phyloP scores from a whole-genome alignment of 2,888 invertebrate genomes.

The Apamea sordens region DNA sequence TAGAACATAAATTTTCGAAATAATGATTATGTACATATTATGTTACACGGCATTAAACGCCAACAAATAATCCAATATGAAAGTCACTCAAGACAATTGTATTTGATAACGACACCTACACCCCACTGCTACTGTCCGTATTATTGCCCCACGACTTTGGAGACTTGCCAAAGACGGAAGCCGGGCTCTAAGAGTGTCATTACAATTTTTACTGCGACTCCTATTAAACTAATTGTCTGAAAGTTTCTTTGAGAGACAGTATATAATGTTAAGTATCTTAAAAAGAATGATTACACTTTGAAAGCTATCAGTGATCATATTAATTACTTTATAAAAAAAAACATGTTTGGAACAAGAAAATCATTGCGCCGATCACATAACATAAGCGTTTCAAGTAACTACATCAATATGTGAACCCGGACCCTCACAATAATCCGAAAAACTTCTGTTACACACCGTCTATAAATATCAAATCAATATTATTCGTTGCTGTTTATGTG shows the following conservation, averaged over 20 bases:
- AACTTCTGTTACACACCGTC: slow-evolving; percentile 1
- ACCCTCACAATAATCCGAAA: slow-evolving; percentile 5
- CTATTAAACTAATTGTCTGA: slow-evolving; percentile 70
- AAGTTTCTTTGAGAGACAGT: slow-evolving; percentile 53
- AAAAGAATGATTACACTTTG: background rate
- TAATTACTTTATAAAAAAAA: background rate
- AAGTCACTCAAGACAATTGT: slow-evolving; percentile 19
- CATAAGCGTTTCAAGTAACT: background rate
- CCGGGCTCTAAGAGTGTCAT: slow-evolving; percentile 55
- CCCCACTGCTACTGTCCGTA: background rate
- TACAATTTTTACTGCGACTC: slow-evolving; percentile 60
- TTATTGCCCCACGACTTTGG: slow-evolving; percentile 29
- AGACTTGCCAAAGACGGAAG: slow-evolving; percentile 32
- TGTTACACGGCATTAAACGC: background rate
- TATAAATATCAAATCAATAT: background rate
- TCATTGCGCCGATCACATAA: background rate
- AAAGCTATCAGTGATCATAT: background rate
- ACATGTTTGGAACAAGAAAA: background rate
- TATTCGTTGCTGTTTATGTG: slow-evolving; percentile 14
- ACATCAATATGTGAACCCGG: background rate
- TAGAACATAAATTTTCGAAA: background rate
- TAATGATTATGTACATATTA: too few relatives aligned
- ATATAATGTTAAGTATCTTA: slow-evolving; percentile 37
- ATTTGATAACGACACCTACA: slow-evolving; percentile 20
- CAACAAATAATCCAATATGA: background rate